Evolutionary conservation across 2,888 invertebrate genomes (phyloP).

Genomic region (Dexiosoma caninum): DNA sequence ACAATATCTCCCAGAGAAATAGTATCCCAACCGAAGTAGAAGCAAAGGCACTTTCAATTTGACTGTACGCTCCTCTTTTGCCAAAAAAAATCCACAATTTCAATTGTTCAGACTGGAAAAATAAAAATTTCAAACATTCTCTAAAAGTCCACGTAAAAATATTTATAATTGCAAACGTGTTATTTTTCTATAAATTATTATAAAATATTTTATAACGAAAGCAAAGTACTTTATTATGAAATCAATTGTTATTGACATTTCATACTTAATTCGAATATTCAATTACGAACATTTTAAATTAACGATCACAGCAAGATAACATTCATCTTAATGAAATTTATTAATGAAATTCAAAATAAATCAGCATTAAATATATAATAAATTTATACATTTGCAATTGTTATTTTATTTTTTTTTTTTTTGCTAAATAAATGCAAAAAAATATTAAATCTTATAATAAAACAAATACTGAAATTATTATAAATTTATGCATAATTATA

Average conservation of each 20-base stretch:
- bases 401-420: neutral
- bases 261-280: constrained; percentile 46
- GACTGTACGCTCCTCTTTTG: too few species aligned
- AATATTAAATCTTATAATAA: constrained; percentile 25
- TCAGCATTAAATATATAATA: constrained; percentile 62
- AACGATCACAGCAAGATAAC: constrained; percentile 59
- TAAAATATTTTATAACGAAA: neutral
- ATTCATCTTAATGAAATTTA: constrained; percentile 62
- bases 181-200: too few species aligned
- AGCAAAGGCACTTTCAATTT: too few species aligned
- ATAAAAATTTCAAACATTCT: too few species aligned
- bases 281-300: constrained; percentile 47
- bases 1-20: too few species aligned
- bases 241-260: constrained; percentile 43
- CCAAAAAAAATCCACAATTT: too few species aligned
- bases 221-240: constrained; percentile 42
- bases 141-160: too few species aligned
- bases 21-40: too few species aligned
- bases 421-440: too few species aligned
- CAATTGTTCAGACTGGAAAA: too few species aligned
- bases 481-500: constrained; percentile 58
- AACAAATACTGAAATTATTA: constrained; percentile 45
- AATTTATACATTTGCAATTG: constrained; percentile 41
- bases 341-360: constrained; percentile 60
- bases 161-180: too few species aligned